Evolutionary conservation across 2,797 vertebrate species (phyloP), one percentile per base, ranked within the genome.

Genomic region (Uromys caudimaculatus): DNA sequence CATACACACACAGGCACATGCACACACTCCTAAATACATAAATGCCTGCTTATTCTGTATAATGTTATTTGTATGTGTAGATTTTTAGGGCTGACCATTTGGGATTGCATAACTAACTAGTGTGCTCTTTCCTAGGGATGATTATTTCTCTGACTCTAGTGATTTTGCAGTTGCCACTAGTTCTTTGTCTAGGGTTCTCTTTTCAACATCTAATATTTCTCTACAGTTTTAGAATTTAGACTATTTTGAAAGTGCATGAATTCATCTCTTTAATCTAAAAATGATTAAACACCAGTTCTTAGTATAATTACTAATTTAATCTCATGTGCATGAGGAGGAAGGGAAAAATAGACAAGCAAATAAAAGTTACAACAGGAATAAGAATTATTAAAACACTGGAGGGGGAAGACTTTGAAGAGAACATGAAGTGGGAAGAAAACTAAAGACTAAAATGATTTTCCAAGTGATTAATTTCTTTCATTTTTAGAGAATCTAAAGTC

Each of bases 401-500:
- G 35, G 19, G 5, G 24, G 56, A 44, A 94, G 21, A n/a, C 12
- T 90, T 78, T 77, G 2, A 47, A 93, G 73, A 94, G 54, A 82
- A 73, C 0, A 32, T 50, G 44, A 95, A n/a, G 89, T 44, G 35
- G 67, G 24, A 60, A 38, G 50, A 81, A 94, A 52, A 47, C 9
- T 75, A 2, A 77, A 90, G 21, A 23, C 14, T 89, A 78, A 88
- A 94, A 82, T 77, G 17, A 89, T 32, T 21, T 64, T 92, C 17
- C 23, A 50, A 76, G 47, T 4, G 69, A 27, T 21, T 86, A 54
- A n/a, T 64, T 77, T 85, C 32, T 69, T 71, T 97, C 29, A 78
- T 87, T 93, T 95, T 47, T 67, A 85, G 89, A 85, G 62, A 83
- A 77, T 89, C 52, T 81, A 62, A 73, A 89, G 47, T 6, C 41